phyloP scores from a whole-genome alignment of 35 echinoderm and acorn worm genomes.

The Patiria miniata region DNA sequence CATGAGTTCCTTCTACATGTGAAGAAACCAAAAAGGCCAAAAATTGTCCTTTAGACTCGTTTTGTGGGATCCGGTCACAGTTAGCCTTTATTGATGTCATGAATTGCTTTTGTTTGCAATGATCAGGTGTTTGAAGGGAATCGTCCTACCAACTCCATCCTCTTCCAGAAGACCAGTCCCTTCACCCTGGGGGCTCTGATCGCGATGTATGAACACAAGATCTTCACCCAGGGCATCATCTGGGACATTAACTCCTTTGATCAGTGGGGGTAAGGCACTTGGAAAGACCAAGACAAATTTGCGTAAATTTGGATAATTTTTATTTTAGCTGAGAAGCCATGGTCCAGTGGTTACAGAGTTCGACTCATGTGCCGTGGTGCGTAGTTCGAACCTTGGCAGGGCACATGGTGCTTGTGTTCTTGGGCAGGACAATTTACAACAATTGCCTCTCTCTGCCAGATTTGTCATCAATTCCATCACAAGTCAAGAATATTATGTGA shows the following conservation, averaged over 20 bases:
- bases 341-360: no score
- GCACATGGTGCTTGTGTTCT: no score
- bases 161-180: slow-evolving; percentile 81
- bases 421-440: no score
- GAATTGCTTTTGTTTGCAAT: slow-evolving; percentile 27
- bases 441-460: no score
- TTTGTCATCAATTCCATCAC: no score
- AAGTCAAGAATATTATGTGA: no score
- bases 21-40: no score
- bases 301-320: not conserved
- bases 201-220: slow-evolving; percentile 98
- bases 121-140: slow-evolving; percentile 99
- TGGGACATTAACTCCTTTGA: slow-evolving; percentile 99
- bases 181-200: slow-evolving; percentile 87
- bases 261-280: slow-evolving; percentile 88
- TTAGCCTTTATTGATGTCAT: not conserved
- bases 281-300: no score
- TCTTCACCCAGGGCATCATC: slow-evolving; percentile 96
- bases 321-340: slow-evolving; percentile 4
- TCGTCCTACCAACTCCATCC: slow-evolving; percentile 94
- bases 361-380: no score
- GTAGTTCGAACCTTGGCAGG: no score
- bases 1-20: no score
- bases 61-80: not conserved
- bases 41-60: no score